phyloP scores from a whole-genome alignment of 2,888 invertebrate genomes.

The Spilarctia lutea region DNA sequence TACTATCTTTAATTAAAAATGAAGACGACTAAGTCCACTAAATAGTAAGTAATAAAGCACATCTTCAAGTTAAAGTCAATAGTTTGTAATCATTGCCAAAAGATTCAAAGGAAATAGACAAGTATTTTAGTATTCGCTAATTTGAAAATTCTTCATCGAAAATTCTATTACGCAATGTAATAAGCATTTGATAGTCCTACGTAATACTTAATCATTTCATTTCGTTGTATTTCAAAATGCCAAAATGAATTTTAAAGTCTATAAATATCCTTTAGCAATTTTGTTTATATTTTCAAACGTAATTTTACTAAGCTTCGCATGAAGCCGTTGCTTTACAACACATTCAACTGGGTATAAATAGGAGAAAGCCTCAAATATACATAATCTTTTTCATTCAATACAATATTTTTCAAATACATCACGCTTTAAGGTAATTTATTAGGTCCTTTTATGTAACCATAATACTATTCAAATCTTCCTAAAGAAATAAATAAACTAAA shows the following conservation, averaged over 20 bases:
- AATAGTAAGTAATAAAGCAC: neutral
- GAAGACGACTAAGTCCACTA: neutral
- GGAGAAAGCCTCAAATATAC: constrained; percentile 17
- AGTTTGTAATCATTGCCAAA: neutral
- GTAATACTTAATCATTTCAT: neutral
- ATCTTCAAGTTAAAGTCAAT: neutral
- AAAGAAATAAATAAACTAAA: constrained; percentile 31
- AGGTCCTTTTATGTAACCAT: constrained; percentile 20
- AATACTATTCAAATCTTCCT: constrained; percentile 21
- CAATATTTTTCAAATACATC: constrained; percentile 11
- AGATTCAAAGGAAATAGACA: neutral
- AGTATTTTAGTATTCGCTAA: neutral
- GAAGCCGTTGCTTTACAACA: neutral
- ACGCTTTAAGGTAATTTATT: constrained; percentile 25
- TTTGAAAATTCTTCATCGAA: neutral
- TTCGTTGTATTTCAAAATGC: neutral
- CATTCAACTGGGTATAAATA: constrained; percentile 27
- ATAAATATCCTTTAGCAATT: neutral
- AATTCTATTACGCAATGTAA: neutral
- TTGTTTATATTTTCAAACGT: neutral
- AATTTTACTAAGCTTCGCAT: neutral
- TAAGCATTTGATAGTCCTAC: neutral
- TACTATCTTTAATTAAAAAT: too few relatives aligned
- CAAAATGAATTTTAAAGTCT: neutral
- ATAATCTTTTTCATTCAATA: constrained; percentile 27